phyloP scores from a whole-genome alignment of 2,888 invertebrate species.

The Phorcus lineatus region DNA sequence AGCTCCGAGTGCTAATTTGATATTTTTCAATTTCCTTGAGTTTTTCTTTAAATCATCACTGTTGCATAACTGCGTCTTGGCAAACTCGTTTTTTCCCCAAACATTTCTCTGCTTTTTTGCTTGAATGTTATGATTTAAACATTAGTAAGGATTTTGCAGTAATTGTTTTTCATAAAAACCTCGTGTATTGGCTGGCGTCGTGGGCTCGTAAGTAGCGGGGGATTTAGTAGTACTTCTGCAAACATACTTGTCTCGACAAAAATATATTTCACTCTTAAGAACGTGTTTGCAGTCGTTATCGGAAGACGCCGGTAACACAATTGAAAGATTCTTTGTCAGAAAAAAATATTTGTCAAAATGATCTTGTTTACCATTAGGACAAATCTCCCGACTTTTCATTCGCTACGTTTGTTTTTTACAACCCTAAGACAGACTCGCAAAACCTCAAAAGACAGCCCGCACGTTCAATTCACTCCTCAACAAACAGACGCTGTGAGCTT shows the following conservation, averaged over 20 bases:
- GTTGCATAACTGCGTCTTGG: no score
- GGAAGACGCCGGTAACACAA: background rate
- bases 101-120: background rate
- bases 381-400: constrained; percentile 14
- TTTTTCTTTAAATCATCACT: no score
- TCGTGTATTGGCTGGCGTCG: background rate
- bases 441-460: background rate
- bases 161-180: constrained; percentile 10
- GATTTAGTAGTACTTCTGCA: background rate
- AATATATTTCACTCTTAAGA: background rate
- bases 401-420: background rate
- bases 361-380: constrained; percentile 4
- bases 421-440: background rate
- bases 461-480: background rate
- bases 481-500: constrained; percentile 14
- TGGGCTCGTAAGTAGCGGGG: background rate
- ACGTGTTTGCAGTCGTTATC: background rate
- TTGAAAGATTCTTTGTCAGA: constrained; percentile 12
- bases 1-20: no score
- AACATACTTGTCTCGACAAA: background rate
- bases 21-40: no score
- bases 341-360: constrained; percentile 20
- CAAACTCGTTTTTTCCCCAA: no score
- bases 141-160: background rate
- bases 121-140: constrained; percentile 11